phyloP scores from a whole-genome alignment of 2,888 invertebrate species.

The Brachylomia viminalis region DNA sequence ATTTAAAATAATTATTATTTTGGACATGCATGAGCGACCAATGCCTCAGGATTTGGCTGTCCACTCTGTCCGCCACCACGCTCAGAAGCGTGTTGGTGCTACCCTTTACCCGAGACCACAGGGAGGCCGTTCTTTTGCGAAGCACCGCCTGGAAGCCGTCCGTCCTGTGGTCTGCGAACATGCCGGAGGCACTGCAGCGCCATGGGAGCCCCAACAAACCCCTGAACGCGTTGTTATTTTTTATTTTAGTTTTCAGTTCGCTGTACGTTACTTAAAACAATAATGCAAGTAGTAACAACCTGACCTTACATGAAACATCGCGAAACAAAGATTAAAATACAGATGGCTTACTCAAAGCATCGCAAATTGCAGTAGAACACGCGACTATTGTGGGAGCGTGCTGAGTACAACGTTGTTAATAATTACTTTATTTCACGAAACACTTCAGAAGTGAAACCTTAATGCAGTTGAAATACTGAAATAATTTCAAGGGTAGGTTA shows the following conservation, averaged over 20 bases:
- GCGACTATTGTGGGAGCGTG: constrained; percentile 50
- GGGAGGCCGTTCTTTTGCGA: no score
- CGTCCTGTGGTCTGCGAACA: no score
- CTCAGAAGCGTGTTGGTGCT: no score
- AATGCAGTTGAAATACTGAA: constrained; percentile 20
- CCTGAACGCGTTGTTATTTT: no score
- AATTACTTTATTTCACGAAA: constrained; percentile 59
- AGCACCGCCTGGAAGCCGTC: no score
- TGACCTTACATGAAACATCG: constrained; percentile 41
- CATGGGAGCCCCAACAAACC: no score
- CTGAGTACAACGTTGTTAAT: constrained; percentile 28
- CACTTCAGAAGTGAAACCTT: constrained; percentile 50
- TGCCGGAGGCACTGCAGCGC: no score
- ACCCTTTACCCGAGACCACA: no score
- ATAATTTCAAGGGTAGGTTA: constrained; percentile 23
- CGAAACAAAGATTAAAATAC: constrained; percentile 40
- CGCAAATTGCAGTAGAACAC: constrained; percentile 47
- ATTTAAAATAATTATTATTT: no score
- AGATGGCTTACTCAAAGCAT: constrained; percentile 48
- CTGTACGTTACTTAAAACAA: not conserved
- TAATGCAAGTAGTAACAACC: not conserved
- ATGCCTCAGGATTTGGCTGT: no score
- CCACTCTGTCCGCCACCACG: no score
- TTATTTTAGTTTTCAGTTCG: not conserved
- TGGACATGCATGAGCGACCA: no score